Evolutionary conservation across 2,888 invertebrate genomes (phyloP), one percentile per base, ranked within the genome.

Genomic region (Eristalis pertinax): DNA sequence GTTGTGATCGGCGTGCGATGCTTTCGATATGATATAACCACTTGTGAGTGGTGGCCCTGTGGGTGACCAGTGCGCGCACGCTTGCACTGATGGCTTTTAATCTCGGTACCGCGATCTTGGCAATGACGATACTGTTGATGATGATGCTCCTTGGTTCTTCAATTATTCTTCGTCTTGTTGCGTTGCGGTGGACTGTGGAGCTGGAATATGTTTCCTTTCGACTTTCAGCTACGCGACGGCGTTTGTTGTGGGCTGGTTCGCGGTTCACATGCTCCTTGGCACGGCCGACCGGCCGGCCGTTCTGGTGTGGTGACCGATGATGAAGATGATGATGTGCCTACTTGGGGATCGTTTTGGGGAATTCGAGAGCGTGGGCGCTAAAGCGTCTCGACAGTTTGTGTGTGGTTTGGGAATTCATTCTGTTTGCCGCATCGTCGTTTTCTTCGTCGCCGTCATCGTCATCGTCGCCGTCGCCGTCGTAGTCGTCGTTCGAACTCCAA

Each of bases 321-420:
- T 75, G 75, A 83, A 72, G 86, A 86, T 72, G 86, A 84, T 84
- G 87, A 87, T 87, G 87, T 79, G 79, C 84, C 87, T 76, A 87
- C 84, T 84, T 84, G 84, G 50, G 50, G 72, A 84, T 84, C 78
- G 87, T 76, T 87, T 87, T 87, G 83, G 87, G 75, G 87, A 87
- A 87, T 84, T 84, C 79, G 75, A 84, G 84, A 87, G 87, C 87
- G 87, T 87, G 87, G 87, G 87, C 87, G 87, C 87, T 87, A 84
- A 87, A 87, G 83, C 87, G 87, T 87, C 87, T 87, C 87, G 87
- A 87, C 87, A 84, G 87, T 87, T 84, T 84, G 84, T 87, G 87
- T 87, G 87, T 87, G 87, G 87, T 84, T 87, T 84, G 78, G 68
- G 86, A 86, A 86, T 83, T 79, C 86, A 86, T 86, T 79, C 75